phyloP scores from a whole-genome alignment of 2,888 invertebrate genomes.

The Allolobophora icterica region DNA sequence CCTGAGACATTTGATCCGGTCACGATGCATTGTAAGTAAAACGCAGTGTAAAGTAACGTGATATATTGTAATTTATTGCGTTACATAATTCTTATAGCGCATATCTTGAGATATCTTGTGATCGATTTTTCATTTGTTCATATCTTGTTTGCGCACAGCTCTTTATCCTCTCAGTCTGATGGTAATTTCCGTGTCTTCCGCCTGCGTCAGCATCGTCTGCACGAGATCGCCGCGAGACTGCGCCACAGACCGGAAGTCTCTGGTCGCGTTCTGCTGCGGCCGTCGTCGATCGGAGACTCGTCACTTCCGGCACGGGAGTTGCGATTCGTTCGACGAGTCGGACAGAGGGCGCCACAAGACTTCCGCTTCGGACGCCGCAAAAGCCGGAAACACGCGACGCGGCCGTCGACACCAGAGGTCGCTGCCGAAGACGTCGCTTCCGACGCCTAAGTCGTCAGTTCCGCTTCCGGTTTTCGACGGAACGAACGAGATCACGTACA shows the following conservation, averaged over 20 bases:
- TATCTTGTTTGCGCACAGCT: neutral
- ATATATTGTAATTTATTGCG: no score
- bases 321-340: neutral
- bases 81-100: no score
- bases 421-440: neutral
- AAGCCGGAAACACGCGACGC: neutral
- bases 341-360: neutral
- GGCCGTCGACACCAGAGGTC: neutral
- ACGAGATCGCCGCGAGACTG: neutral
- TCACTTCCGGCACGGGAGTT: neutral
- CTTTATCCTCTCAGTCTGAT: slow-evolving; percentile 29
- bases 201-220: slow-evolving; percentile 33
- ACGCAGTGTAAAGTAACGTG: no score
- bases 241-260: neutral
- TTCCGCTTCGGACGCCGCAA: neutral
- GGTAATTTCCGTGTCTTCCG: slow-evolving; percentile 30
- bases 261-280: neutral
- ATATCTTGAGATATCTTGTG: no score
- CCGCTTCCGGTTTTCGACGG: neutral
- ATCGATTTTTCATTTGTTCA: neutral
- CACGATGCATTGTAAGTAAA: no score
- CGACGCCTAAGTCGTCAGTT: neutral
- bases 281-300: neutral
- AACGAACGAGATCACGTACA: slow-evolving; percentile 13
- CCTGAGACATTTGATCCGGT: no score